Evolutionary conservation across 1,140 invertebrate species (phyloP), one percentile per base, ranked within the genome.

Genomic region (Brachionus plicatilis): DNA sequence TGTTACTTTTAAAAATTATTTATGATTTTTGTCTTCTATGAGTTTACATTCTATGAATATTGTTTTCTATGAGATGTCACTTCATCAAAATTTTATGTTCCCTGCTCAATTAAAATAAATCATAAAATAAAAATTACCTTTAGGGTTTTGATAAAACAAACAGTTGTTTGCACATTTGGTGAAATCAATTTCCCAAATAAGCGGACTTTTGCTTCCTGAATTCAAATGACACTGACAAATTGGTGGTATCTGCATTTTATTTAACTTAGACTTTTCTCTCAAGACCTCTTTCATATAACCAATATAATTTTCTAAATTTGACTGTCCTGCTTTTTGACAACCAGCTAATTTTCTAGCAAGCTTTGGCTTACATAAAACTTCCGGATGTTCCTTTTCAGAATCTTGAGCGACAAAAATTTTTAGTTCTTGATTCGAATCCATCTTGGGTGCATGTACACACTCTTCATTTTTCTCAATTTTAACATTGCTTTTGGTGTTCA

Each of bases 131-230:
- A n/a, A 79, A 14, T 56, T 56, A 82, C 79, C 79, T 82, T 43
- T 82, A 11, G 79, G 79, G 12, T 82, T 82, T 20, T 68, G 50
- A 82, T 82, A 82, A 68, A 82, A 82, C 11, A 65, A 7, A 41
- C 79, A 82, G 29, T 82, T 82, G 53, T 82, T 82, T 20, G 79
- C 79, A 82, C 79, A 82, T 37, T 29, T 68, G 24, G 41, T 82
- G 14, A 24, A 82, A 47, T 82, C 79, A 20, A 20, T 37, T 27
- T 68, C 65, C 79, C 50, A 82, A 37, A 50, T 27, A 9, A 29
- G 27, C 4, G 14, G 8, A 20, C 11, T 29, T 1, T 50, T 50
- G 3, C 33, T 76, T 76, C 50, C 29, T 14, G 43, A 29, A 41
- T 68, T 82, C 12, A 65, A 27, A 47, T 82, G 37, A 68, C 79